A percentile compares a stretch with the other conserved stretches of the same genome.
Evolutionary conservation across 2,113 vertebrate genomes (phyloP).

Genomic region (Tetrax tetrax): DNA sequence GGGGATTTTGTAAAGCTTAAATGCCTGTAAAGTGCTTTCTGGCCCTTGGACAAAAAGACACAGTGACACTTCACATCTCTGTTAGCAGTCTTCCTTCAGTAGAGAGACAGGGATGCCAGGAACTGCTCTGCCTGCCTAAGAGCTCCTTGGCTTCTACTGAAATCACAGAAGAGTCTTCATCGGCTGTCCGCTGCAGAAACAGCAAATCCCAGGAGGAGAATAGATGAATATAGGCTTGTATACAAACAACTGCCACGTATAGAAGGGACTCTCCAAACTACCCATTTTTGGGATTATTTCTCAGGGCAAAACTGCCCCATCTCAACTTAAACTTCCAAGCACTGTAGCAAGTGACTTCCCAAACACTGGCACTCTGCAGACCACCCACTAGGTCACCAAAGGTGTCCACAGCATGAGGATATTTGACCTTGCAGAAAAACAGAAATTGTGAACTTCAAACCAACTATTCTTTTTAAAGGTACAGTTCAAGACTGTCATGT

Average conservation of each 20-base stretch:
- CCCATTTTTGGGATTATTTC: background rate
- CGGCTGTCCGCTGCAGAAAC: background rate
- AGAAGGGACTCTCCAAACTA: background rate
- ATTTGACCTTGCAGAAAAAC: background rate
- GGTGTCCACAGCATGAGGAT: background rate
- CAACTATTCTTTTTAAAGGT: background rate
- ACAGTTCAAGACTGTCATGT: background rate
- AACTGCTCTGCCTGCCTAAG: background rate
- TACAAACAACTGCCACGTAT: background rate
- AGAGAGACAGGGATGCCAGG: background rate
- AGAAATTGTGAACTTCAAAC: background rate
- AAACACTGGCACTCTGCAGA: background rate
- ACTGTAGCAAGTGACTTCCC: background rate
- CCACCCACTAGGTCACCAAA: background rate
- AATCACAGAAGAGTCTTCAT: background rate
- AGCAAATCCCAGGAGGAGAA: background rate
- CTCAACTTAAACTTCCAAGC: background rate
- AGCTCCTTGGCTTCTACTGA: background rate
- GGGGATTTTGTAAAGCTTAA: background rate
- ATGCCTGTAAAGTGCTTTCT: background rate
- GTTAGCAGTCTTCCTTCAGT: background rate
- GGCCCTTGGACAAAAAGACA: background rate
- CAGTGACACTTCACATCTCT: background rate
- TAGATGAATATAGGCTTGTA: background rate
- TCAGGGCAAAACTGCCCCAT: background rate